Percentiles rank a stretch among this genome's conserved stretches.
These are phyloP conservation scores for Amphipoea oculea DNA, from an alignment of 2,888 invertebrate species.

Conservation along the genomic window DNA sequence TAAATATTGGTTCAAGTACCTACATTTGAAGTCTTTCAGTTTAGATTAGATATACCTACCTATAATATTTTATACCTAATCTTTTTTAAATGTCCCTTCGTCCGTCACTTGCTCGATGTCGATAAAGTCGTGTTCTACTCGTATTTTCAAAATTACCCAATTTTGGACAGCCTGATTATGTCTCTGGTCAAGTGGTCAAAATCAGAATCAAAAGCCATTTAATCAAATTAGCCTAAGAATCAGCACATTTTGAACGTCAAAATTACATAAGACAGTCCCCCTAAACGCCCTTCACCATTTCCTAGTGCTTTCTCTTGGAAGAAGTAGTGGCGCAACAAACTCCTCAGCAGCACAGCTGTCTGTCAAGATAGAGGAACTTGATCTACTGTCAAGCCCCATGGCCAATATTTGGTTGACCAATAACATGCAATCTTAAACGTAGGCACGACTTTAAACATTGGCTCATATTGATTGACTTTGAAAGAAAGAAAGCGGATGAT, in stretches of 20 bases:
- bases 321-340: no score
- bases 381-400: neutral
- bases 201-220: no score
- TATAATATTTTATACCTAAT: neutral
- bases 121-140: neutral
- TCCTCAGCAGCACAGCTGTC: no score
- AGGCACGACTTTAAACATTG: neutral
- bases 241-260: no score
- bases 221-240: no score
- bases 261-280: no score
- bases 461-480: neutral
- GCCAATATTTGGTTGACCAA: neutral
- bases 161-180: neutral
- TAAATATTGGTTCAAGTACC: no score
- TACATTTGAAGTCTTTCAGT: no score
- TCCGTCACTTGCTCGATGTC: neutral
- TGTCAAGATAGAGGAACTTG: neutral
- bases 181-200: neutral
- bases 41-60: no score
- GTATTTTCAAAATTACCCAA: neutral
- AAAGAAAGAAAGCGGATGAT: no score
- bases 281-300: no score
- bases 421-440: neutral
- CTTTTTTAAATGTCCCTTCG: neutral
- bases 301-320: no score